These are phyloP conservation scores for Panopea generosa DNA, from an alignment of 2,888 invertebrate species.

Conservation along the genomic window DNA sequence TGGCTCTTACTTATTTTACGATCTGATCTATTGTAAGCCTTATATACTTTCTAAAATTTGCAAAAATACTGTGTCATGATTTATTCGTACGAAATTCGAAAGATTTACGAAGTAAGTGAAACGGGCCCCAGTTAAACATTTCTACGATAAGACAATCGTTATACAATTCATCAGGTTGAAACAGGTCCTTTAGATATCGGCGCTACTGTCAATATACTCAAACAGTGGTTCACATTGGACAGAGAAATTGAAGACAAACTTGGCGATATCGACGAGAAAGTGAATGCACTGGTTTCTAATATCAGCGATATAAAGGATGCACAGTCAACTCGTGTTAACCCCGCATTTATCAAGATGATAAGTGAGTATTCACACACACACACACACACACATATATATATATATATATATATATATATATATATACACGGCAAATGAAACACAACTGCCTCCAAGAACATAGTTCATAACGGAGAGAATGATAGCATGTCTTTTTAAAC, in stretches of 20 bases:
- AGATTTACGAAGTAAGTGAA: no score
- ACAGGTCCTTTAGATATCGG: constrained; percentile 13
- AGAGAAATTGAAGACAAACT: background rate
- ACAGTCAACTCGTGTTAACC: background rate
- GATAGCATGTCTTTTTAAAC: background rate
- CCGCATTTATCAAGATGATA: background rate
- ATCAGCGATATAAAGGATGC: background rate
- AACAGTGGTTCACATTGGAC: background rate
- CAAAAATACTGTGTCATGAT: no score
- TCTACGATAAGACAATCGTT: background rate
- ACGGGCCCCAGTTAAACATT: no score
- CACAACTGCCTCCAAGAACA: no score
- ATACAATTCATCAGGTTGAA: background rate
- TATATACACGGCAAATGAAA: no score
- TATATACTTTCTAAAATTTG: no score
- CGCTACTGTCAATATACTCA: constrained; percentile 1
- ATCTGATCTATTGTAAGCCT: no score
- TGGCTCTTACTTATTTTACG: no score
- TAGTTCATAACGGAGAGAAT: no score
- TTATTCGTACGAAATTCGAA: no score
- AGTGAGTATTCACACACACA: background rate
- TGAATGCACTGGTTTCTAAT: constrained; percentile 2
- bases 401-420: no score
- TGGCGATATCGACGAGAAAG: background rate
- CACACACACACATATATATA: no score